Percentiles rank a stretch among this genome's conserved stretches.
Conservation (phyloP, 1,140 invertebrate genomes). For the Drosophila ambigua region DNA sequence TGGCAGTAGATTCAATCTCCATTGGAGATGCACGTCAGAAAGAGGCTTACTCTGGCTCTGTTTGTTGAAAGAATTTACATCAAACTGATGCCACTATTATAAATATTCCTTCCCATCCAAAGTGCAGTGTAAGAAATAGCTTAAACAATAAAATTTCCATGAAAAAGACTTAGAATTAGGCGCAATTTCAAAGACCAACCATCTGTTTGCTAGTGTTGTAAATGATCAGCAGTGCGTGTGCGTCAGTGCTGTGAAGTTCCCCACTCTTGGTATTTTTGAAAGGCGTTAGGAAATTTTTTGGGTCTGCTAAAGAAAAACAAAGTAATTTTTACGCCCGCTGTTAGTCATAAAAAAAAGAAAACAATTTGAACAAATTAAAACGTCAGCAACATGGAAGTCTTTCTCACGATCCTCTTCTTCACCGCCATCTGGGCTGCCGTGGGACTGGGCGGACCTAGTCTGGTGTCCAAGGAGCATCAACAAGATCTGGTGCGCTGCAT, state of each 20-base stretch:
- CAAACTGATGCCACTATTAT: too few species aligned
- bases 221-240: background rate
- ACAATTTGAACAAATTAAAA: background rate
- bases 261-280: background rate
- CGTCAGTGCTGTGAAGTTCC: conserved; percentile 13
- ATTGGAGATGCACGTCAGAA: too few species aligned
- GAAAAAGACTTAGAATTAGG: background rate
- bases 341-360: conserved; percentile 23
- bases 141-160: background rate
- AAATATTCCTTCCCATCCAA: too few species aligned
- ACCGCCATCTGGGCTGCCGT: conserved; percentile 92
- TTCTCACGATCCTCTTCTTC: conserved; percentile 90
- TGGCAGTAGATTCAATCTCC: too few species aligned
- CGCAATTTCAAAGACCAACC: conserved; percentile 14
- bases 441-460: conserved; percentile 92
- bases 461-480: conserved; percentile 95
- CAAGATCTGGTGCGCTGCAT: conserved; percentile 92
- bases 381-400: conserved; percentile 16
- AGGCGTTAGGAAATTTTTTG: conserved; percentile 23
- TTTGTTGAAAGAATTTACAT: too few species aligned
- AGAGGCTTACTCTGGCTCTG: too few species aligned
- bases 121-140: background rate
- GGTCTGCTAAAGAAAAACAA: conserved; percentile 36
- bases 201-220: conserved; percentile 16
- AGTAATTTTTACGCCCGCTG: conserved; percentile 19